These are phyloP conservation scores for Pipistrellus pygmaeus DNA, from an alignment of 2,797 vertebrate genomes.

Conservation along the genomic window DNA sequence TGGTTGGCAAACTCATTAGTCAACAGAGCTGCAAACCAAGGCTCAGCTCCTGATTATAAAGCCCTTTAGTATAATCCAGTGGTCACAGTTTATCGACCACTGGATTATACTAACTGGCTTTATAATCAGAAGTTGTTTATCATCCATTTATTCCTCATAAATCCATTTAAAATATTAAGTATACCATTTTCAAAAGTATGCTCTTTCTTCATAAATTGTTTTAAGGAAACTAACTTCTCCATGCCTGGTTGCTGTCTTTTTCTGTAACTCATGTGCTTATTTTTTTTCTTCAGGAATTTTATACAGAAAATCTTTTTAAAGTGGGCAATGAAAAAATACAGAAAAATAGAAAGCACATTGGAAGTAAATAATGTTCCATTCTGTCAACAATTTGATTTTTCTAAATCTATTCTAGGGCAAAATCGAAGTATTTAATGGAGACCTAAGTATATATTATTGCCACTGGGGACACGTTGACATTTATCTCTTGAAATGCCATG, in stretches of 20 bases:
- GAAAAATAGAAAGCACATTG: background rate
- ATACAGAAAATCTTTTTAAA: constrained; percentile 18
- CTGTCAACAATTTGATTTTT: constrained; percentile 29
- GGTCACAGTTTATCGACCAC: too few species aligned
- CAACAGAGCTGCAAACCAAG: too few species aligned
- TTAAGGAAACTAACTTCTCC: background rate
- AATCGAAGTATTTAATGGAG: constrained; percentile 45
- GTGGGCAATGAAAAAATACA: background rate
- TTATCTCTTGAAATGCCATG: constrained; percentile 31
- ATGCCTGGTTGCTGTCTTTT: background rate
- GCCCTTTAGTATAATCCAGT: too few species aligned
- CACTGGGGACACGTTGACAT: background rate
- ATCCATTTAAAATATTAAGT: background rate
- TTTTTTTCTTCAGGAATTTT: background rate
- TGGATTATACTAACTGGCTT: constrained; percentile 14
- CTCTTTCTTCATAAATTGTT: background rate
- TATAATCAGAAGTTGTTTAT: constrained; percentile 57
- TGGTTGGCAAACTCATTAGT: too few species aligned
- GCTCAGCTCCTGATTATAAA: too few species aligned
- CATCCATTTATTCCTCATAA: background rate
- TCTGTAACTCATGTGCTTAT: background rate
- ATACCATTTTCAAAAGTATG: background rate
- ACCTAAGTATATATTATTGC: constrained; percentile 6
- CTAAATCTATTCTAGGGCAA: background rate
- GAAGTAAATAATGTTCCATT: background rate